These are phyloP conservation scores for Chiloscyllium punctatum DNA, from an alignment of 2,797 vertebrate genomes.

Conservation along the genomic window DNA sequence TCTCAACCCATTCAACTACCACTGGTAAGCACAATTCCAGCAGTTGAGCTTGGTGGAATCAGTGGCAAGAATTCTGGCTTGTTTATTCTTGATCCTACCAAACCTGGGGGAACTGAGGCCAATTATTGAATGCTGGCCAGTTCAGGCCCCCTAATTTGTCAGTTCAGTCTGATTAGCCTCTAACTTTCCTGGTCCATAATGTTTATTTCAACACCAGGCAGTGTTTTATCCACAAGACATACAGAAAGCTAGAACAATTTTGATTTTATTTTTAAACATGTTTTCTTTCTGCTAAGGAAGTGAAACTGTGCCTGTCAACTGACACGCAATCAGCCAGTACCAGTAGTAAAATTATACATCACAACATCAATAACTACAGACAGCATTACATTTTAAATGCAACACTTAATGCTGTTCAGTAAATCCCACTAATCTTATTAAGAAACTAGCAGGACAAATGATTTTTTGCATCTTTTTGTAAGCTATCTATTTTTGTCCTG, in stretches of 20 bases:
- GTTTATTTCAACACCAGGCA: neutral
- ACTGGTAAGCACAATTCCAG: neutral
- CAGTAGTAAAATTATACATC: neutral
- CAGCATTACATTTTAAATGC: constrained; percentile 9
- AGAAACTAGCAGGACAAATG: constrained; percentile 38
- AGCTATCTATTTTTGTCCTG: constrained; percentile 37
- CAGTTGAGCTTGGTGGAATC: neutral
- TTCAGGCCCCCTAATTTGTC: neutral
- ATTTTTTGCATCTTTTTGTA: constrained; percentile 35
- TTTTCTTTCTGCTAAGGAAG: neutral
- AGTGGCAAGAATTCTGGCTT: neutral
- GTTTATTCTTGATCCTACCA: neutral
- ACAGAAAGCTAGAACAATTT: neutral
- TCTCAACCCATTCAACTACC: neutral
- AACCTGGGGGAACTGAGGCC: neutral
- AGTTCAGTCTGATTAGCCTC: neutral
- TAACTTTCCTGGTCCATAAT: neutral
- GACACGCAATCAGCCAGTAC: neutral
- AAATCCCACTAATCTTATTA: constrained; percentile 38
- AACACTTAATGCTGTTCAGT: constrained; percentile 29
- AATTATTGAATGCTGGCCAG: neutral
- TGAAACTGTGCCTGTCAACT: neutral
- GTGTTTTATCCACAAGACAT: neutral
- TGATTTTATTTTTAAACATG: neutral
- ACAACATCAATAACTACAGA: constrained; percentile 27